Evolutionary conservation across 1,140 invertebrate genomes (phyloP).

Genomic region (Magallana gigas): DNA sequence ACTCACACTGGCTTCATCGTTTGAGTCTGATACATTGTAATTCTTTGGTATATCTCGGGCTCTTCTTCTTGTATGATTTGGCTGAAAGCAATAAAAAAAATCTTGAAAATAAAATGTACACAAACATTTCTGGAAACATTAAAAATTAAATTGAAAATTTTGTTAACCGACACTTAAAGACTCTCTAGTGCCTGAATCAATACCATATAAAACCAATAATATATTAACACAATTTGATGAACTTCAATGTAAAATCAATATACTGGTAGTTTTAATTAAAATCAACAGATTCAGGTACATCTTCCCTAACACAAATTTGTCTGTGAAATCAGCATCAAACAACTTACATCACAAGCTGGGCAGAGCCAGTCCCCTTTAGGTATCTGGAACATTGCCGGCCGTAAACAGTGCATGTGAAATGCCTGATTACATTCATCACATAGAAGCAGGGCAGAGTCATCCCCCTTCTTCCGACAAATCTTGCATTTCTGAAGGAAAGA

Average conservation of each 20-base stretch:
- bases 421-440: conserved; percentile 80
- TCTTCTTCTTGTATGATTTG: conserved; percentile 47
- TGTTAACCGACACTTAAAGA: no score
- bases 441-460: conserved; percentile 76
- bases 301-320: no score
- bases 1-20: not conserved
- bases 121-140: not conserved
- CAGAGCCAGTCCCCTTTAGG: conserved; percentile 80
- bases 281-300: no score
- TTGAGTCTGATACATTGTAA: conserved; percentile 12
- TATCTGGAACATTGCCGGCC: conserved; percentile 75
- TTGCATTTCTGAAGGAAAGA: conserved; percentile 79
- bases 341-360: conserved; percentile 76
- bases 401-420: conserved; percentile 80
- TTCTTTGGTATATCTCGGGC: conserved; percentile 23
- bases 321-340: not conserved
- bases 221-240: no score
- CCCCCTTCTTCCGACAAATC: conserved; percentile 79
- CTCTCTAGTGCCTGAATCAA: no score
- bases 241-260: no score
- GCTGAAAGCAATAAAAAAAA: conserved; percentile 39
- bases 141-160: not conserved
- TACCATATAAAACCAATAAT: no score
- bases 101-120: not conserved
- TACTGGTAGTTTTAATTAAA: no score